These are phyloP conservation scores for Odontomyia ornata DNA, from an alignment of 2,888 invertebrate species.

Conservation along the genomic window DNA sequence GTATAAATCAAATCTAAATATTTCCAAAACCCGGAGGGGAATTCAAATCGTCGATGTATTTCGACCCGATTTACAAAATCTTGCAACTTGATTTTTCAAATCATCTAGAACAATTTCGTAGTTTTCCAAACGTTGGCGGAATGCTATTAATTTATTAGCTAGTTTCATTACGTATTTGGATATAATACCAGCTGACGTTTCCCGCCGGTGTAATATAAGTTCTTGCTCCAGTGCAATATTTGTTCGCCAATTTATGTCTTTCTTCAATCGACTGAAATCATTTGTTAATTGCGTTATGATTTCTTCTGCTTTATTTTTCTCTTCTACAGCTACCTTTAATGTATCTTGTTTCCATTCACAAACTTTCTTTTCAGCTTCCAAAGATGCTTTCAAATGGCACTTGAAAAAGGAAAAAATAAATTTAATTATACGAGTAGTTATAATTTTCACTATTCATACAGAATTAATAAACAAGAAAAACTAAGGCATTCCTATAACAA, in stretches of 20 bases:
- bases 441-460: neutral
- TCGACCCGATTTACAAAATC: no score
- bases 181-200: no score
- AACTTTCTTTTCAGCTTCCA: conserved; percentile 63
- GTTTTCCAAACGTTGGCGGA: no score
- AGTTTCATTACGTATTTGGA: no score
- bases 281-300: conserved; percentile 60
- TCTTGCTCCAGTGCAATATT: conserved; percentile 62
- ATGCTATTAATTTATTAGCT: no score
- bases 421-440: neutral
- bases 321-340: conserved; percentile 61
- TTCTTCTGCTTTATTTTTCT: conserved; percentile 62
- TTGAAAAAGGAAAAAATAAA: conserved; percentile 47
- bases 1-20: no score
- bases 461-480: no score
- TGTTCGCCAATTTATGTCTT: conserved; percentile 60
- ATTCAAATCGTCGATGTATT: no score
- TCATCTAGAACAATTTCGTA: no score
- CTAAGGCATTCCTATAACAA: no score
- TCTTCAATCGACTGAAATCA: conserved; percentile 57
- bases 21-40: no score
- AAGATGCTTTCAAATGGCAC: conserved; percentile 60
- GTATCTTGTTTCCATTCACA: conserved; percentile 61
- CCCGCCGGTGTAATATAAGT: conserved; percentile 53
- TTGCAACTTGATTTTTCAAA: no score